Evolutionary conservation across 2,888 invertebrate genomes (phyloP).

Genomic region (Caenorhabditis sp.): DNA sequence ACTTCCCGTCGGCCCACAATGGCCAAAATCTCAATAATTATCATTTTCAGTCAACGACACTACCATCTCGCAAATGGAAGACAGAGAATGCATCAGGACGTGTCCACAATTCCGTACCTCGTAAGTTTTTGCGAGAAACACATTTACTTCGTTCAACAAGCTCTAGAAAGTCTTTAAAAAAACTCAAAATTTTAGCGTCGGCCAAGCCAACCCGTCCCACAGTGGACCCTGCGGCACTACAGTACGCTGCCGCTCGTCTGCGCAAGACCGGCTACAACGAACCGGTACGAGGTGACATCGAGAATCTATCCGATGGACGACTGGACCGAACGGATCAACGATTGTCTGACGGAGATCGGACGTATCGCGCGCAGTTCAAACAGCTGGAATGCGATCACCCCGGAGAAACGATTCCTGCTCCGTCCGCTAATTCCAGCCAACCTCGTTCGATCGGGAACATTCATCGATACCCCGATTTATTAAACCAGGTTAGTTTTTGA

Average conservation of each 20-base stretch:
- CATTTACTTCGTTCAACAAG: too few relatives aligned
- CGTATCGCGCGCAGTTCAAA: constrained; percentile 61
- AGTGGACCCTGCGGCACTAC: constrained; percentile 67
- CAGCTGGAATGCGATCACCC: constrained; percentile 58
- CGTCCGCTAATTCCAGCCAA: constrained; percentile 64
- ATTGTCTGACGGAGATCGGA: constrained; percentile 67
- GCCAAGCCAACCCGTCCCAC: constrained; percentile 62
- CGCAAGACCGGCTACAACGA: constrained; percentile 70
- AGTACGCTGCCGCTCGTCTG: constrained; percentile 70
- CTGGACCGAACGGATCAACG: constrained; percentile 67
- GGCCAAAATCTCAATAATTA: too few relatives aligned
- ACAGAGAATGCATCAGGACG: constrained; percentile 69
- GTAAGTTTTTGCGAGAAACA: constrained; percentile 13
- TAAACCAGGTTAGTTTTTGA: too few relatives aligned
- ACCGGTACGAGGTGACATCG: constrained; percentile 55
- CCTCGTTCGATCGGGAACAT: constrained; percentile 64
- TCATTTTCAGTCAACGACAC: constrained; percentile 55
- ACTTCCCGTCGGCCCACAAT: too few relatives aligned
- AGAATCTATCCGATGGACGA: constrained; percentile 55
- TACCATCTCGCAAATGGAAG: constrained; percentile 67
- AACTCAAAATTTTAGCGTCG: constrained; percentile 41
- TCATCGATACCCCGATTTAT: constrained; percentile 62
- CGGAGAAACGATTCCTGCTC: constrained; percentile 66
- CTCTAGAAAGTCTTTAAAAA: neutral
- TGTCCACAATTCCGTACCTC: constrained; percentile 58